These are phyloP conservation scores for Aurelia sp. DNA, from an alignment of 30 jellyfish, hydroid and myxozoan genomes.

Conservation along the genomic window DNA sequence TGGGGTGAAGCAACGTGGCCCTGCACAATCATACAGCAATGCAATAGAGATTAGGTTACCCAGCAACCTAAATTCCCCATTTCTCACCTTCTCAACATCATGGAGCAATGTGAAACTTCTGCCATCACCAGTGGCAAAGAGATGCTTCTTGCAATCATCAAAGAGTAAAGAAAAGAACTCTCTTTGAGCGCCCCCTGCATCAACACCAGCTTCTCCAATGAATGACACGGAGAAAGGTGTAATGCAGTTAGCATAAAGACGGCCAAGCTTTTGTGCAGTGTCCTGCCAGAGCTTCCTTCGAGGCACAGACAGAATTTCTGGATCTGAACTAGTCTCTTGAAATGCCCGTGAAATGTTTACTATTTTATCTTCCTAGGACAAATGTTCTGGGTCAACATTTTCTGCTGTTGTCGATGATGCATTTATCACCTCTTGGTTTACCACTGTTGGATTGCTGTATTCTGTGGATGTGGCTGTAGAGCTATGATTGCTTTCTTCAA, in stretches of 20 bases:
- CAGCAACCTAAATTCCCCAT: slow-evolving; percentile 8
- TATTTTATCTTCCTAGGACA: background rate
- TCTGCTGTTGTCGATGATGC: background rate
- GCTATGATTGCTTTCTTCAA: no score
- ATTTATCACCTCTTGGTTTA: background rate
- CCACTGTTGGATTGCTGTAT: background rate
- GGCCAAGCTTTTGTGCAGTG: slow-evolving; percentile 13
- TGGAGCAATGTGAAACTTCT: slow-evolving; percentile 25
- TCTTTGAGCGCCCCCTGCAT: background rate
- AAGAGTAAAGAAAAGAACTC: slow-evolving; percentile 18
- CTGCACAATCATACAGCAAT: background rate
- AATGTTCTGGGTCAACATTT: background rate
- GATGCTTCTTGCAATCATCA: slow-evolving; percentile 27
- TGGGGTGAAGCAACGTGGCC: no score
- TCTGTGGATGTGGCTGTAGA: background rate
- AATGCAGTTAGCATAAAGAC: slow-evolving; percentile 4
- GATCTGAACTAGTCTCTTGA: background rate
- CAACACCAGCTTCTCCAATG: slow-evolving; percentile 32
- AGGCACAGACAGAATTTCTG: slow-evolving; percentile 26
- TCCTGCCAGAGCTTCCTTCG: slow-evolving; percentile 11
- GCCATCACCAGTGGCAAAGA: slow-evolving; percentile 24
- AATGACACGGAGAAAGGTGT: background rate
- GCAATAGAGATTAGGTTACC: slow-evolving; percentile 21
- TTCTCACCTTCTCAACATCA: slow-evolving; percentile 18
- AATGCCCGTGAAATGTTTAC: background rate